Evolutionary conservation across 2,888 invertebrate genomes (phyloP).

Genomic region (Platycheirus albimanus): DNA sequence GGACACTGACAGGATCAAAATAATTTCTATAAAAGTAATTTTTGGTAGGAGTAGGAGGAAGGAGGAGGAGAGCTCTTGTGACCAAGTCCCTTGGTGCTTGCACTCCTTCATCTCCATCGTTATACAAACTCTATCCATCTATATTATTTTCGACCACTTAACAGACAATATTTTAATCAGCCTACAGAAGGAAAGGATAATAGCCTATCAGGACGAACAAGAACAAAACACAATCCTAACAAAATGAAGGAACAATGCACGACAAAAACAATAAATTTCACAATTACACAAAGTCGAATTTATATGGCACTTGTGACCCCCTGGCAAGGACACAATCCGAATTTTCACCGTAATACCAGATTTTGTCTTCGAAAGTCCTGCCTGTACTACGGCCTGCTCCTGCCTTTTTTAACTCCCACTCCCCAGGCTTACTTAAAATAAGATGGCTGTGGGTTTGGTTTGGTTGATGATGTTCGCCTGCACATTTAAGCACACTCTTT

Average conservation of each 20-base stretch:
- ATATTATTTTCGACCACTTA: slow-evolving; percentile 57
- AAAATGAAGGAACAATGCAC: slow-evolving; percentile 65
- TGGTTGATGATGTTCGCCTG: slow-evolving; percentile 53
- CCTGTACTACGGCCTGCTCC: slow-evolving; percentile 35
- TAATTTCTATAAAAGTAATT: slow-evolving; percentile 28
- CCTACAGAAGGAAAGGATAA: slow-evolving; percentile 70
- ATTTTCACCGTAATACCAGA: slow-evolving; percentile 66
- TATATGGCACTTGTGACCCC: slow-evolving; percentile 81
- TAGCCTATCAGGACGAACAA: slow-evolving; percentile 67
- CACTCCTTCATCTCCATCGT: too few species aligned
- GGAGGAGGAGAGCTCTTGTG: not conserved
- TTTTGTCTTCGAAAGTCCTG: slow-evolving; percentile 56
- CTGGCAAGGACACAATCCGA: slow-evolving; percentile 74
- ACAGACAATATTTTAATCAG: slow-evolving; percentile 71
- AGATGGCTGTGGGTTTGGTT: slow-evolving; percentile 74
- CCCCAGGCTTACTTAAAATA: slow-evolving; percentile 38
- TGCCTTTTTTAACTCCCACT: slow-evolving; percentile 11
- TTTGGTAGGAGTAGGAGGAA: too few species aligned
- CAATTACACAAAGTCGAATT: slow-evolving; percentile 81
- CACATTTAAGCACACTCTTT: slow-evolving; percentile 48
- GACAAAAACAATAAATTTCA: slow-evolving; percentile 77
- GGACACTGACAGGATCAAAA: slow-evolving; percentile 64
- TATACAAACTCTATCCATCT: slow-evolving; percentile 2
- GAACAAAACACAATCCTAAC: slow-evolving; percentile 67
- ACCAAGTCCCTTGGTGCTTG: not conserved